Evolutionary conservation across 2,113 vertebrate species (phyloP).

Genomic region (Channa maculata): DNA sequence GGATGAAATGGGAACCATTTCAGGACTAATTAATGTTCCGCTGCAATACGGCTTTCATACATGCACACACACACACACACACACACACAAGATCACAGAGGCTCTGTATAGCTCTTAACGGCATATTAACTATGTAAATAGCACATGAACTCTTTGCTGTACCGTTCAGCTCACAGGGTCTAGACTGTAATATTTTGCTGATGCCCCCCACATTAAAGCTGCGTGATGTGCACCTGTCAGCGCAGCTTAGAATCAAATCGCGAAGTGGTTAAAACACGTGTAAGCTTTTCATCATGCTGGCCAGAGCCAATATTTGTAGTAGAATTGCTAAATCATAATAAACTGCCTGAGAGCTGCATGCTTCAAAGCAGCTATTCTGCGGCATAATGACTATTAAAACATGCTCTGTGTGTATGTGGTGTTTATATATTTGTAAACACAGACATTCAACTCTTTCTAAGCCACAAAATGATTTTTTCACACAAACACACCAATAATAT

Average conservation of each 20-base stretch:
- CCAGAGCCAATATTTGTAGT: slow-evolving; percentile 31
- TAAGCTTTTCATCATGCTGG: slow-evolving; percentile 23
- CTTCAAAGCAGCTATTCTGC: slow-evolving; percentile 38
- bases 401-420: background rate
- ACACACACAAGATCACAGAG: slow-evolving; percentile 12
- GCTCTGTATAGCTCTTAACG: slow-evolving; percentile 37
- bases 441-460: slow-evolving; percentile 22
- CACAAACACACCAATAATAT: background rate
- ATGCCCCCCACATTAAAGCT: slow-evolving; percentile 20
- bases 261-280: slow-evolving; percentile 26
- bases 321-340: slow-evolving; percentile 25
- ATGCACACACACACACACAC: slow-evolving; percentile 4
- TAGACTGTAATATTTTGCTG: slow-evolving; percentile 32
- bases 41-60: slow-evolving; percentile 32
- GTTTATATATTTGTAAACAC: slow-evolving; percentile 29
- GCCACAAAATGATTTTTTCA: background rate
- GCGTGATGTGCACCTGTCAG: slow-evolving; percentile 51
- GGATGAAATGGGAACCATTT: slow-evolving; percentile 76
- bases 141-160: slow-evolving; percentile 43
- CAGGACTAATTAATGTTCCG: slow-evolving; percentile 71
- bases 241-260: slow-evolving; percentile 36
- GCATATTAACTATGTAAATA: slow-evolving; percentile 62
- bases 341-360: slow-evolving; percentile 21
- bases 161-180: slow-evolving; percentile 31
- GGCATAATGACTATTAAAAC: slow-evolving; percentile 30